Percentiles rank a stretch among this genome's conserved stretches.
These are phyloP conservation scores for Eufriesea mexicana DNA, from an alignment of 1,140 invertebrate species.

Conservation along the genomic window DNA sequence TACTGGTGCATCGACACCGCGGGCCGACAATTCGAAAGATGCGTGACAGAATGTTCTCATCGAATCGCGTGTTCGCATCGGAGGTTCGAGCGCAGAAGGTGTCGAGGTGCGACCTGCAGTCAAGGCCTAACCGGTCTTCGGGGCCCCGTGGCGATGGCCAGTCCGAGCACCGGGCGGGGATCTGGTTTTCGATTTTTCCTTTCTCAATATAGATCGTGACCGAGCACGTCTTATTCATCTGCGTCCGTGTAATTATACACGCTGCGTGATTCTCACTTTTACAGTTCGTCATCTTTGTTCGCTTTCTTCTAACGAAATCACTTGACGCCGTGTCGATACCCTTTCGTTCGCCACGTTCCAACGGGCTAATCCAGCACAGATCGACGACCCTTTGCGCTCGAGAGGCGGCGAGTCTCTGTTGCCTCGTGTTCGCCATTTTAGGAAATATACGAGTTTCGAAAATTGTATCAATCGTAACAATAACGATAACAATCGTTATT, in stretches of 20 bases:
- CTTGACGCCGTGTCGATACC: background rate
- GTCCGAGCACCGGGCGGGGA: slow-evolving; percentile 47
- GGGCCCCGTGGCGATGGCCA: slow-evolving; percentile 42
- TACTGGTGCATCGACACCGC: background rate
- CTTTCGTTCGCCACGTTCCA: background rate
- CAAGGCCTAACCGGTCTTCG: slow-evolving; percentile 70
- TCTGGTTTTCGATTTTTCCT: slow-evolving; percentile 73
- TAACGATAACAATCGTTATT: no score
- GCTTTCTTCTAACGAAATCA: background rate
- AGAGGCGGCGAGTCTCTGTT: no score
- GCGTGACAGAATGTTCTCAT: slow-evolving; percentile 25
- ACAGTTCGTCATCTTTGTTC: background rate
- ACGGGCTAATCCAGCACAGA: no score
- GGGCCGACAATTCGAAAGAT: background rate
- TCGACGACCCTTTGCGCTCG: no score
- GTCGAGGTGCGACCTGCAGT: slow-evolving; percentile 58
- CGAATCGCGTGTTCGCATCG: slow-evolving; percentile 35
- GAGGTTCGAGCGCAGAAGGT: slow-evolving; percentile 61
- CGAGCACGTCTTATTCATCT: slow-evolving; percentile 51
- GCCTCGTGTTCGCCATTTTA: no score
- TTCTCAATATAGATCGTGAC: slow-evolving; percentile 71
- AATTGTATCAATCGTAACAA: no score
- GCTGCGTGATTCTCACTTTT: slow-evolving; percentile 8
- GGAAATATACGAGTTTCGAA: no score
- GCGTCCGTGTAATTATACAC: slow-evolving; percentile 60